A percentile compares a stretch with the other conserved stretches of the same genome.
These are phyloP conservation scores for Gandaritis pyraliata DNA, from an alignment of 2,888 invertebrate species.

Conservation along the genomic window DNA sequence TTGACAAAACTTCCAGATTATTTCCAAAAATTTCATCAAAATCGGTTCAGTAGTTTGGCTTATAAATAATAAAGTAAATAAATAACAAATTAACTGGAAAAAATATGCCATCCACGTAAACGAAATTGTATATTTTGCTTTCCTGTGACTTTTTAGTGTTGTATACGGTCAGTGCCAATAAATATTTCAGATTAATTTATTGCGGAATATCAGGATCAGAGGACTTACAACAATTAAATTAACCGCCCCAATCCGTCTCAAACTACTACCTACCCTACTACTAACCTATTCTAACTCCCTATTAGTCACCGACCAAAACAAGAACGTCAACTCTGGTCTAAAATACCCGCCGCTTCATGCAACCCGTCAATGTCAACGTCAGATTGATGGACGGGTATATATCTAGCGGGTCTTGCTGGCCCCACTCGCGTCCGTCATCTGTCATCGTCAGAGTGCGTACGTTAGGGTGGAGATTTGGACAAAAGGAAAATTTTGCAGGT, in stretches of 20 bases:
- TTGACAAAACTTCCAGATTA: too few relatives aligned
- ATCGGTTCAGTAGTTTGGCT: too few relatives aligned
- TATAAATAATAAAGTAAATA: too few relatives aligned
- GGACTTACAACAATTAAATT: background rate
- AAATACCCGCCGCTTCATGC: constrained; percentile 58
- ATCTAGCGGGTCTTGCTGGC: constrained; percentile 33
- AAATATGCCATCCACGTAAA: too few relatives aligned
- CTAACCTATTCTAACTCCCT: background rate
- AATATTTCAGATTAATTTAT: too few relatives aligned
- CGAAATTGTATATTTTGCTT: too few relatives aligned
- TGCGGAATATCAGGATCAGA: background rate
- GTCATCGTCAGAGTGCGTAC: constrained; percentile 31
- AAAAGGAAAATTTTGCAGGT: constrained; percentile 29
- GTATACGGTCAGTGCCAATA: too few relatives aligned
- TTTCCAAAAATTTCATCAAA: too few relatives aligned
- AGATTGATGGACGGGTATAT: constrained; percentile 61
- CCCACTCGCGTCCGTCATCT: constrained; percentile 28
- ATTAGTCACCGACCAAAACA: constrained; percentile 30
- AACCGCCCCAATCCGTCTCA: background rate
- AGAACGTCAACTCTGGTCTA: constrained; percentile 40
- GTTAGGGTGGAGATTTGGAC: constrained; percentile 12
- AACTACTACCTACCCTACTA: background rate
- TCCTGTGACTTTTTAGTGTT: too few relatives aligned
- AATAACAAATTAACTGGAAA: too few relatives aligned
- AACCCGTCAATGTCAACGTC: constrained; percentile 67